Evolutionary conservation across 2,888 invertebrate species (phyloP).

Genomic region (Tipula lateralis): DNA sequence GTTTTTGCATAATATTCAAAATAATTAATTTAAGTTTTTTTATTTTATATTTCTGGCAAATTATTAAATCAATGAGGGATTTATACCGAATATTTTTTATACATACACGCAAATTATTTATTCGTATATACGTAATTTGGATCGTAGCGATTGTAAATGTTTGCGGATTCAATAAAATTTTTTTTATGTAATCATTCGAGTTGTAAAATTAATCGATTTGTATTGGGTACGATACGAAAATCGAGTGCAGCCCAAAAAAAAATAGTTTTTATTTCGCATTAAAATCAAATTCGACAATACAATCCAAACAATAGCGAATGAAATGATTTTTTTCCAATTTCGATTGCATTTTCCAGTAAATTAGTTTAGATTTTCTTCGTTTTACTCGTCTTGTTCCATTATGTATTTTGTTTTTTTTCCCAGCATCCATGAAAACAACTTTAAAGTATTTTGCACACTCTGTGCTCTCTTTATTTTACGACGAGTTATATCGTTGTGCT

Average conservation of each 20-base stretch:
- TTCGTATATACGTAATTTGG: neutral
- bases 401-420: neutral
- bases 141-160: neutral
- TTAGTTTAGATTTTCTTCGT: neutral
- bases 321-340: neutral
- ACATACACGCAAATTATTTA: neutral
- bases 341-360: conserved; percentile 19
- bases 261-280: neutral
- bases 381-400: neutral
- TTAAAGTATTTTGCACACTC: neutral
- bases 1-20: neutral
- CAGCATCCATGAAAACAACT: neutral
- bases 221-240: no score
- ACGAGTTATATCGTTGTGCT: neutral
- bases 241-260: no score
- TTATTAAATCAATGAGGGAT: conserved; percentile 11
- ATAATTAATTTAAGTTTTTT: conserved; percentile 11
- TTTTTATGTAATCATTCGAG: neutral
- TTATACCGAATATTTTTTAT: neutral
- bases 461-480: neutral
- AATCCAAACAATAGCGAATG: neutral
- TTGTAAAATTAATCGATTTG: neutral
- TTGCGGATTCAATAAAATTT: neutral
- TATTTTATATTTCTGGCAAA: neutral
- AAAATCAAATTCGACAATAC: neutral